phyloP scores from a whole-genome alignment of 2,113 vertebrate species.

The Prionailurus viverrinus region DNA sequence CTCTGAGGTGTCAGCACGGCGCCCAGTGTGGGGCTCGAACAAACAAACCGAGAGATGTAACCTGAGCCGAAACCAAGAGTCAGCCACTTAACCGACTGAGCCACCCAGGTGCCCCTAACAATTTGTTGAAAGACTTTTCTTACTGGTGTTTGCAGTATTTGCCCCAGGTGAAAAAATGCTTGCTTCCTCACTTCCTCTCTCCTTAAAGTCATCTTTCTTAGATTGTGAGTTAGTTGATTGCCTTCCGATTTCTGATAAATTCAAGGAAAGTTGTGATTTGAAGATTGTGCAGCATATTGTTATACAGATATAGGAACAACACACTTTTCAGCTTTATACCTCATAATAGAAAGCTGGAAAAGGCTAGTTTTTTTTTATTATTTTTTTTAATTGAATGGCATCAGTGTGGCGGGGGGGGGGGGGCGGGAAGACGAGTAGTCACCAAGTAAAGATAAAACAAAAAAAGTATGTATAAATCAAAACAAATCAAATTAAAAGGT shows the following conservation, averaged over 20 bases:
- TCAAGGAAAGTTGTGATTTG: constrained; percentile 3
- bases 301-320: background rate
- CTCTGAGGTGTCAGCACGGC: too few species aligned
- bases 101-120: background rate
- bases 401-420: background rate
- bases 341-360: background rate
- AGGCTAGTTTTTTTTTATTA: background rate
- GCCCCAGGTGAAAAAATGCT: background rate
- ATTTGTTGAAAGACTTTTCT: background rate
- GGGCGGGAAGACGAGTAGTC: background rate
- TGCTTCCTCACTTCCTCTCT: background rate
- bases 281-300: background rate
- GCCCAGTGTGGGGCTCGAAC: too few species aligned
- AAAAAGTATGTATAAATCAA: constrained; percentile 13
- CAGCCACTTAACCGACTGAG: too few species aligned
- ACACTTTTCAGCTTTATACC: background rate
- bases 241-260: background rate
- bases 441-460: background rate
- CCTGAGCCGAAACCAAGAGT: too few species aligned
- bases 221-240: background rate
- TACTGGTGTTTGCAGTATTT: background rate
- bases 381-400: background rate
- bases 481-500: constrained; percentile 37
- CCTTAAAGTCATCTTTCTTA: background rate
- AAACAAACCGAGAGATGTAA: too few species aligned